These are phyloP conservation scores for Ecdyonurus torrentis DNA, from an alignment of 2,888 invertebrate species.

Conservation along the genomic window DNA sequence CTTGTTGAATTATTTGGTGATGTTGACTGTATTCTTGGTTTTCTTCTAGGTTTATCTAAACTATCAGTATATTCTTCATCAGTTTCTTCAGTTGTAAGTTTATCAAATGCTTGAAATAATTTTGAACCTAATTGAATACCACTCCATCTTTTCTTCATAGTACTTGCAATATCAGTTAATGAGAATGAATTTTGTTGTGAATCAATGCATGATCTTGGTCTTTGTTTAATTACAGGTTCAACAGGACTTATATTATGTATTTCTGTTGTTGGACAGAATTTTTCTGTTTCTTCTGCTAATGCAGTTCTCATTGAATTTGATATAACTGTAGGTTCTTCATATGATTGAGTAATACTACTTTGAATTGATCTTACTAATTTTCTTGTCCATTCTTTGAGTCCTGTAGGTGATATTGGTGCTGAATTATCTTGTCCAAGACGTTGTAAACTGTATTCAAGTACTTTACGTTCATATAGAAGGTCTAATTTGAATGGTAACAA, in stretches of 20 bases:
- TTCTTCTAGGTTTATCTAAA: slow-evolving; percentile 30
- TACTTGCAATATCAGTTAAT: slow-evolving; percentile 25
- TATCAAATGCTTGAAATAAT: slow-evolving; percentile 53
- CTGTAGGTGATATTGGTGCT: slow-evolving; percentile 23
- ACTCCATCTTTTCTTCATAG: slow-evolving; percentile 50
- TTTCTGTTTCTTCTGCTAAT: not conserved
- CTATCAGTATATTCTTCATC: slow-evolving; percentile 58
- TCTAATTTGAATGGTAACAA: slow-evolving; percentile 68
- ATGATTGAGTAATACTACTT: slow-evolving; percentile 27
- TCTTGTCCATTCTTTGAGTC: slow-evolving; percentile 31
- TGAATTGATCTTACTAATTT: slow-evolving; percentile 40
- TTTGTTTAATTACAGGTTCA: slow-evolving; percentile 30
- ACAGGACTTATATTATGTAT: slow-evolving; percentile 20
- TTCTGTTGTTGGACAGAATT: slow-evolving; percentile 8
- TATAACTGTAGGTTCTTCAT: not conserved
- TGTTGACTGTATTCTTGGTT: slow-evolving; percentile 16
- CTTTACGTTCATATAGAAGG: slow-evolving; percentile 59
- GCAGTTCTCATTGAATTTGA: not conserved
- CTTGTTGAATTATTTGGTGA: slow-evolving; percentile 14
- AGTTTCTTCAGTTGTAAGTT: slow-evolving; percentile 43
- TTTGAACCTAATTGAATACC: slow-evolving; percentile 52
- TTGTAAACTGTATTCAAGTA: slow-evolving; percentile 37
- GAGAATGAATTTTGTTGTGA: slow-evolving; percentile 25
- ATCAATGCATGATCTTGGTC: slow-evolving; percentile 57
- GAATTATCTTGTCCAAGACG: not conserved